phyloP scores from a whole-genome alignment of 2,113 vertebrate species.

The Rhea pennata region DNA sequence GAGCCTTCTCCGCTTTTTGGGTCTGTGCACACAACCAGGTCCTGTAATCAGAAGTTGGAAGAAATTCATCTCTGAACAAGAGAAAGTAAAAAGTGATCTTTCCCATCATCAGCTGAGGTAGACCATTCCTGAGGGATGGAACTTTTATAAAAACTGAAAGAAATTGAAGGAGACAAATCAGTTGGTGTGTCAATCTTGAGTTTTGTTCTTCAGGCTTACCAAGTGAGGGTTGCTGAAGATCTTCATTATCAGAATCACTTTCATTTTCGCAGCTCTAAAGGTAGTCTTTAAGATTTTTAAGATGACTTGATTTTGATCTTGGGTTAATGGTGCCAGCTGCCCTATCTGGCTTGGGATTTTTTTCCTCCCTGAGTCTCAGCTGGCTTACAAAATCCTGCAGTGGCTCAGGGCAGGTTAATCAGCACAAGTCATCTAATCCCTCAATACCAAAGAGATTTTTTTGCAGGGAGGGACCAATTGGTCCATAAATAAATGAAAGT shows the following conservation, averaged over 20 bases:
- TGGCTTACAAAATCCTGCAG: too few species aligned
- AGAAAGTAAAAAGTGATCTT: neutral
- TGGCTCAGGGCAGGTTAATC: neutral
- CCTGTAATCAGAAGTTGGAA: neutral
- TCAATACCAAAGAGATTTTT: neutral
- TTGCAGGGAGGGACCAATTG: neutral
- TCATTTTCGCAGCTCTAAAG: neutral
- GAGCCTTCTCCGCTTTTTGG: neutral
- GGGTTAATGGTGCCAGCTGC: neutral
- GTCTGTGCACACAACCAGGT: neutral
- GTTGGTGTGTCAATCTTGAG: neutral
- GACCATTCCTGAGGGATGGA: too few species aligned
- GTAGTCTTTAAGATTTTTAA: neutral
- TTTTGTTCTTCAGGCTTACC: neutral
- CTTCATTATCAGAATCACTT: neutral
- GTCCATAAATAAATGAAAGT: neutral
- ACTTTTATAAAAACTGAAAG: neutral
- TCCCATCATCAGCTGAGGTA: neutral
- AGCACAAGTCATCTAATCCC: neutral
- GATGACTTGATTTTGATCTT: neutral
- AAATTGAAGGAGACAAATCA: neutral
- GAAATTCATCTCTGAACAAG: neutral
- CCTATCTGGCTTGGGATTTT: neutral
- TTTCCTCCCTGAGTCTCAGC: neutral
- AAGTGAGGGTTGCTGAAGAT: neutral